Base-by-base conservation (phyloP, 2,797 vertebrate species). In the Lindbergichthys nudifrons region DNA sequence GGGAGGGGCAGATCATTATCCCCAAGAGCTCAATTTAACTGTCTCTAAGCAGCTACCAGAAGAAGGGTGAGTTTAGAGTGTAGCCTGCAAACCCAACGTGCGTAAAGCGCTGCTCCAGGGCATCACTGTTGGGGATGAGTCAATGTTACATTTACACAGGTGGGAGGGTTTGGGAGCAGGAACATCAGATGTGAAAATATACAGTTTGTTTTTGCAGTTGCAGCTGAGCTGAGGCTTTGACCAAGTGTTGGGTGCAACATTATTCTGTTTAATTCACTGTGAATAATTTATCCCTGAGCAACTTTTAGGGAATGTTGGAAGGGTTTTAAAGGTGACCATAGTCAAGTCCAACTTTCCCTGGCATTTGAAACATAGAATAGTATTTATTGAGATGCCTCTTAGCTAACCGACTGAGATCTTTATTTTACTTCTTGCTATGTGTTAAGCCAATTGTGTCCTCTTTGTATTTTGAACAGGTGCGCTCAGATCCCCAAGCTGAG, bases 111-210 rank as follows among this genome's bases (percentile, higher is more conserved):
- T 16, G 64, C 71, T 84, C 56, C 52, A 23, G 57, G 69, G 81
- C 68, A 75, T 56, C 21, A 18, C 73, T 80, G 75, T 52, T 47
- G 73, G 48, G 58, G 58, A 87, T 77, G 83, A 79, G 64, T 86
- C 70, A 61, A 82, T 82, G 73, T 80, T 65, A 57, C 62, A 80
- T 87, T 78, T 66, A 77, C 81, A 83, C 76, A 85, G 80, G 48
- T 73, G 71, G 70, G 36, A 79, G 82, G 61, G 66, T 84, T 72
- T 52, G 47, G 74, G 68, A 75, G 26, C 47, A 68, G 69, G 50
- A 83, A 78, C 79, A 65, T 80, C 36, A 67, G 54, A 75, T 75
- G 77, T 75, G 75, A 82, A 81, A 70, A 36, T 58, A 51, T 67
- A 41, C 52, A 32, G 48, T 75, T 67, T 70, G 60, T 48, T 69